These are phyloP conservation scores for Neosilurus hyrtlii DNA, from an alignment of 2,797 vertebrate genomes.

Conservation along the genomic window DNA sequence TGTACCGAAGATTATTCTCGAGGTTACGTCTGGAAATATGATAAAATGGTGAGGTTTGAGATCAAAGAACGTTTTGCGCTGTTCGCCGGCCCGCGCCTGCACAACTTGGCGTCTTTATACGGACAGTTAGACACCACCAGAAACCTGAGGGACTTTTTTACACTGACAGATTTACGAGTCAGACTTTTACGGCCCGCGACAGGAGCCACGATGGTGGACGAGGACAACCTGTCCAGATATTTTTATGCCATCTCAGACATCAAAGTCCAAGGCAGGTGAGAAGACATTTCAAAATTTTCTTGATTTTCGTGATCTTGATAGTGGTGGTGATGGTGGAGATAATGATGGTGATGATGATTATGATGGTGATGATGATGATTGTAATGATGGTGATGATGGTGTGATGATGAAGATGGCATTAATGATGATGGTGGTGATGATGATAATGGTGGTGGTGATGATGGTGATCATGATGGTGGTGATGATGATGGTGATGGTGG, in stretches of 20 bases:
- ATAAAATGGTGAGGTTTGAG: constrained; percentile 96
- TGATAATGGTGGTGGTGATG: not conserved
- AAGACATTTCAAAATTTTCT: constrained; percentile 3
- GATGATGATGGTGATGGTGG: not conserved
- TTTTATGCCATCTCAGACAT: constrained; percentile 99
- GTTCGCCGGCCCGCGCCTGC: constrained; percentile 91
- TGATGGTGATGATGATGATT: not conserved
- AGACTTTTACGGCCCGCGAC: constrained; percentile 89
- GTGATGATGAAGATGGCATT: not conserved
- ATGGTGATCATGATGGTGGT: not conserved
- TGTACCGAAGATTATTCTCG: constrained; percentile 97
- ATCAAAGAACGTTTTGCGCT: constrained; percentile 97
- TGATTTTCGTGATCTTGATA: too few species aligned
- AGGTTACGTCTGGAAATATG: constrained; percentile 92
- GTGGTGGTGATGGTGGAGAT: too few species aligned
- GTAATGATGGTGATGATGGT: not conserved
- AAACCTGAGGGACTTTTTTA: constrained; percentile 97
- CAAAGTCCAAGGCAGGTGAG: constrained; percentile 97
- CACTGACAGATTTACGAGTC: constrained; percentile 93
- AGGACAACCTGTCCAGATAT: constrained; percentile 91
- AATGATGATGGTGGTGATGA: not conserved
- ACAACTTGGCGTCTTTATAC: constrained; percentile 97
- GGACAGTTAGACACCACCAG: constrained; percentile 97
- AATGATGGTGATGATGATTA: not conserved
- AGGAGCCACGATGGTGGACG: constrained; percentile 92